phyloP scores from a whole-genome alignment of 1,140 invertebrate species.

The Papilio xuthus region DNA sequence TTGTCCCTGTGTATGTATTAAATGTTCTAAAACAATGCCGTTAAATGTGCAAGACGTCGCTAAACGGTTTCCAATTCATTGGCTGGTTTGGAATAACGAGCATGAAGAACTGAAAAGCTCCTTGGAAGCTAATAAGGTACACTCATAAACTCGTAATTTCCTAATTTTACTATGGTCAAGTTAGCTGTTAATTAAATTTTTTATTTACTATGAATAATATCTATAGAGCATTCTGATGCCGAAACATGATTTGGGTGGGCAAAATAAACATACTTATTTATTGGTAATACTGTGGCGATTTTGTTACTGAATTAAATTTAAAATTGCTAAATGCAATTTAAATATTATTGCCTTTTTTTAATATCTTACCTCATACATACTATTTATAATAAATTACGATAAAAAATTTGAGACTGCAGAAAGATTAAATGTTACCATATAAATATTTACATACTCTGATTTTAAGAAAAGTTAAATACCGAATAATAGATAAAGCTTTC shows the following conservation, averaged over 20 bases:
- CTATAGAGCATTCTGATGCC: not conserved
- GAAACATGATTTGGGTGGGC: not conserved
- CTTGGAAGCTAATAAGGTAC: slow-evolving; percentile 62
- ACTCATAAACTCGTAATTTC: not conserved
- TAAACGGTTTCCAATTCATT: slow-evolving; percentile 69
- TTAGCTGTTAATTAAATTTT: not conserved
- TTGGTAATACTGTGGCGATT: not conserved
- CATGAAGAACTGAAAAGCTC: slow-evolving; percentile 59
- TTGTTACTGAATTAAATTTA: not conserved
- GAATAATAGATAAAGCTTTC: not conserved
- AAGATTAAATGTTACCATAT: not conserved
- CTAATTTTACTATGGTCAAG: not conserved
- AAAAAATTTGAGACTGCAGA: not conserved
- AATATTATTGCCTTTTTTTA: not conserved
- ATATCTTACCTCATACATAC: no score
- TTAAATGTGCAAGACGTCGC: slow-evolving; percentile 64
- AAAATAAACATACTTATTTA: not conserved
- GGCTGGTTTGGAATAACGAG: slow-evolving; percentile 74
- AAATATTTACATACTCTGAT: not conserved
- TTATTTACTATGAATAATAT: not conserved
- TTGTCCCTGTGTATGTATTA: slow-evolving; percentile 28
- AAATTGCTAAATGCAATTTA: not conserved
- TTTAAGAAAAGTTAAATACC: not conserved
- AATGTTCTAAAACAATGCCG: slow-evolving; percentile 61
- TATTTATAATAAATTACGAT: no score